Evolutionary conservation across 2,797 vertebrate species (phyloP).

Genomic region (Pitangus sulphuratus): DNA sequence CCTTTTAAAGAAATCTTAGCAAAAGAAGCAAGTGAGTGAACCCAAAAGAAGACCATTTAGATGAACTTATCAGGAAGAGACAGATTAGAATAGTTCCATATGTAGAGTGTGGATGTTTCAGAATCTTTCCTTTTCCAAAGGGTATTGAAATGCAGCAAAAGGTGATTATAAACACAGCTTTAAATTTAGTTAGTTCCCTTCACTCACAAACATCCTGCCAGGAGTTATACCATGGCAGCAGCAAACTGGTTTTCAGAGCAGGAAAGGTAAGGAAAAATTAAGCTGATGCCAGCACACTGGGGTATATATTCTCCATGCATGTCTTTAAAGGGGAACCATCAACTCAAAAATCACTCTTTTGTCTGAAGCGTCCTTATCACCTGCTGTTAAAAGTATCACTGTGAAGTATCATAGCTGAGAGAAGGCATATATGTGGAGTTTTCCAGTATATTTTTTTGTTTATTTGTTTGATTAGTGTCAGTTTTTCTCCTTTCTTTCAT

Average conservation of each 20-base stretch:
- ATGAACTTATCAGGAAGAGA: background rate
- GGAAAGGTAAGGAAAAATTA: background rate
- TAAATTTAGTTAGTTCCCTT: background rate
- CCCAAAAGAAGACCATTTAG: background rate
- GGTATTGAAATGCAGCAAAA: background rate
- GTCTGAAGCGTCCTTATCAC: constrained; percentile 25
- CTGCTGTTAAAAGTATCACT: constrained; percentile 9
- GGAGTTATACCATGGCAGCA: background rate
- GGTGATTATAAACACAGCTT: background rate
- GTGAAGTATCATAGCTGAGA: background rate
- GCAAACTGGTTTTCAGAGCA: background rate
- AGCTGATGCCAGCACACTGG: background rate
- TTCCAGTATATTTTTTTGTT: background rate
- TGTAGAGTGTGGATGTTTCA: background rate
- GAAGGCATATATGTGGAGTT: background rate
- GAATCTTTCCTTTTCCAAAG: background rate
- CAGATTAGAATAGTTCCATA: fast-evolving
- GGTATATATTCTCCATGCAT: background rate
- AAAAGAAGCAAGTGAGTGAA: background rate
- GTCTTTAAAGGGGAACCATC: background rate
- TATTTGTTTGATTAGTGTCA: constrained; percentile 18
- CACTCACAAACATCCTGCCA: background rate
- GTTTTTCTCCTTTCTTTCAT: background rate
- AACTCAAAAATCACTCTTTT: constrained; percentile 25
- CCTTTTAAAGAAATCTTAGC: background rate